These are phyloP conservation scores for Apomyelois bistriatella DNA, from an alignment of 2,888 invertebrate species.

Conservation along the genomic window DNA sequence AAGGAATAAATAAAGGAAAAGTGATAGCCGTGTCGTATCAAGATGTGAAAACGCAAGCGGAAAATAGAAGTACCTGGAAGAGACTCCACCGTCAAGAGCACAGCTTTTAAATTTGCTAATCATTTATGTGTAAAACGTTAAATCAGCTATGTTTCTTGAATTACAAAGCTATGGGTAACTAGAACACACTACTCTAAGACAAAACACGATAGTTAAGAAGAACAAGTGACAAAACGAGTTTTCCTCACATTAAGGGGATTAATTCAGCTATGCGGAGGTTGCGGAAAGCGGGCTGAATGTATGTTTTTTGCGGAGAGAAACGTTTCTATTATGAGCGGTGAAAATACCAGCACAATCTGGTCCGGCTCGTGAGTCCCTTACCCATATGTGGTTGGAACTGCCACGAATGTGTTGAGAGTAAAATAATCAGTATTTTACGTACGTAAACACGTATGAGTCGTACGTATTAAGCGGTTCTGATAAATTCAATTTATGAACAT, in stretches of 20 bases:
- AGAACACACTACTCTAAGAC: background rate
- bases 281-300: slow-evolving; percentile 17
- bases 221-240: background rate
- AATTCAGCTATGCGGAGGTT: slow-evolving; percentile 11
- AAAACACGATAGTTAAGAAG: background rate
- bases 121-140: too few relatives aligned
- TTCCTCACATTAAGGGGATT: background rate
- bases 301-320: slow-evolving; percentile 24
- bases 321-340: slow-evolving; percentile 24
- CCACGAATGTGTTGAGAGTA: background rate
- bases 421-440: too few relatives aligned
- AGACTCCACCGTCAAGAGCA: too few relatives aligned
- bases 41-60: too few relatives aligned
- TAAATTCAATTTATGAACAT: too few relatives aligned
- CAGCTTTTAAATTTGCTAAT: too few relatives aligned
- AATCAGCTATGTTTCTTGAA: too few relatives aligned
- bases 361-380: slow-evolving; percentile 8
- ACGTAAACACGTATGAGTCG: too few relatives aligned
- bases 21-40: too few relatives aligned
- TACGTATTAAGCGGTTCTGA: background rate
- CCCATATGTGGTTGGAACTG: slow-evolving; percentile 8
- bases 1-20: too few relatives aligned
- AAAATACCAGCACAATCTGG: slow-evolving; percentile 19
- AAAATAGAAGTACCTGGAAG: too few relatives aligned
- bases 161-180: too few relatives aligned